These are phyloP conservation scores for Lacerta viridis DNA, from an alignment of 2,797 vertebrate genomes.

Conservation along the genomic window DNA sequence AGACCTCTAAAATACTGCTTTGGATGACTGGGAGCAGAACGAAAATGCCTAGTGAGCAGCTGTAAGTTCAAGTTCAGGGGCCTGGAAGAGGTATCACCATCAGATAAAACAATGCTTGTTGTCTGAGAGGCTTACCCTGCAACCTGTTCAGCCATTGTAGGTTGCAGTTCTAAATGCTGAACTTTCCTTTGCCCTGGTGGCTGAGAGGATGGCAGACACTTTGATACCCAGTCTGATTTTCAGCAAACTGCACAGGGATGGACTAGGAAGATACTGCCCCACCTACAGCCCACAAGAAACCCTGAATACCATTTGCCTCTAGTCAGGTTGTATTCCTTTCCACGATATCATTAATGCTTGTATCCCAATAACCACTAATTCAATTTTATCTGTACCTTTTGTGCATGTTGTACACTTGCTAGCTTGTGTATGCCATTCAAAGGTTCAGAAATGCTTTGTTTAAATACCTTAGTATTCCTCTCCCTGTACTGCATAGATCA, in stretches of 20 bases:
- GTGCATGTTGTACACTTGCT: conserved; percentile 28
- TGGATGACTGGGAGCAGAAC: background rate
- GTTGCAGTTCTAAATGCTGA: background rate
- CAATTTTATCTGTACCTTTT: conserved; percentile 14
- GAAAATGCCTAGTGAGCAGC: background rate
- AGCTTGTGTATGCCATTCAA: conserved; percentile 20
- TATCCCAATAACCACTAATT: conserved; percentile 14
- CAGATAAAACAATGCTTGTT: background rate
- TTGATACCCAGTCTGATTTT: background rate
- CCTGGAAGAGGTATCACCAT: background rate
- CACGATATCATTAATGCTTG: conserved; percentile 1
- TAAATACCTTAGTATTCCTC: background rate
- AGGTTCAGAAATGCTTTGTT: background rate
- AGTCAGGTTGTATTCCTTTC: background rate
- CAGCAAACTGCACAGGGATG: background rate
- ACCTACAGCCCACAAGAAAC: background rate
- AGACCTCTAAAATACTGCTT: background rate
- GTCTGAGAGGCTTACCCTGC: background rate
- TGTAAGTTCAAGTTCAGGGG: background rate
- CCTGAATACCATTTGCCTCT: background rate
- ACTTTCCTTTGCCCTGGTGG: background rate
- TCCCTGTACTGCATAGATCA: rapidly evolving
- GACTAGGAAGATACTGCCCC: background rate
- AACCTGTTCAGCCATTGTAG: background rate
- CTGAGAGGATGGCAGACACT: background rate